A percentile compares a stretch with the other conserved stretches of the same genome.
Conservation (phyloP, 92 coral and sea anemone genomes). For the Plumapathes pennacea region DNA sequence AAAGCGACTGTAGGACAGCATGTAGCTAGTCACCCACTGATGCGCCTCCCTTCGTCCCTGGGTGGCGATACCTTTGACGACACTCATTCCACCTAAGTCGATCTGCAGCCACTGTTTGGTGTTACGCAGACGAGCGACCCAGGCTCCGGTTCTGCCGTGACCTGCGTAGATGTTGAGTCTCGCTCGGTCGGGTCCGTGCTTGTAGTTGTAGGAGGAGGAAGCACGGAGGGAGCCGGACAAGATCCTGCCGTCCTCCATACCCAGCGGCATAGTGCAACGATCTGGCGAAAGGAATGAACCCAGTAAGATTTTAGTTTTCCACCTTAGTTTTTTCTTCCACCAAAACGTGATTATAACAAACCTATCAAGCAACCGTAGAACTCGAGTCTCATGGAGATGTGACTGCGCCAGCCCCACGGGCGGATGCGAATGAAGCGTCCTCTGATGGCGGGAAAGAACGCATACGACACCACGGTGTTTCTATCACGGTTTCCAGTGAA, state of each 20-base stretch:
- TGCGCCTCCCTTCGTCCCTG: slow-evolving; percentile 58
- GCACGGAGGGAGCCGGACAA: slow-evolving; percentile 55
- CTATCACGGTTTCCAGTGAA: slow-evolving; percentile 61
- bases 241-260: slow-evolving; percentile 64
- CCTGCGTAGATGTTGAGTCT: slow-evolving; percentile 39
- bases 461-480: slow-evolving; percentile 42
- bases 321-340: neutral
- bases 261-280: slow-evolving; percentile 54
- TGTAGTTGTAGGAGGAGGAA: slow-evolving; percentile 51
- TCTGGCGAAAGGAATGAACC: no score
- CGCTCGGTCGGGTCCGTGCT: slow-evolving; percentile 70
- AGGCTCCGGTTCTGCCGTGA: slow-evolving; percentile 55
- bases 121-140: slow-evolving; percentile 56
- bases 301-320: no score
- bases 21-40: slow-evolving; percentile 55
- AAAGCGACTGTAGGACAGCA: slow-evolving; percentile 48
- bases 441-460: slow-evolving; percentile 62
- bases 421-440: slow-evolving; percentile 60
- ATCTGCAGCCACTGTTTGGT: slow-evolving; percentile 61
- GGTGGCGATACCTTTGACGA: slow-evolving; percentile 62
- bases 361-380: slow-evolving; percentile 69
- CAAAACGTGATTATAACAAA: slow-evolving; percentile 1
- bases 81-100: slow-evolving; percentile 33
- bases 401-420: slow-evolving; percentile 52
- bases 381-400: slow-evolving; percentile 68